A percentile compares a stretch with the other conserved stretches of the same genome.
These are phyloP conservation scores for Drosophila stalkeri DNA, from an alignment of 2,888 invertebrate species.

Conservation along the genomic window DNA sequence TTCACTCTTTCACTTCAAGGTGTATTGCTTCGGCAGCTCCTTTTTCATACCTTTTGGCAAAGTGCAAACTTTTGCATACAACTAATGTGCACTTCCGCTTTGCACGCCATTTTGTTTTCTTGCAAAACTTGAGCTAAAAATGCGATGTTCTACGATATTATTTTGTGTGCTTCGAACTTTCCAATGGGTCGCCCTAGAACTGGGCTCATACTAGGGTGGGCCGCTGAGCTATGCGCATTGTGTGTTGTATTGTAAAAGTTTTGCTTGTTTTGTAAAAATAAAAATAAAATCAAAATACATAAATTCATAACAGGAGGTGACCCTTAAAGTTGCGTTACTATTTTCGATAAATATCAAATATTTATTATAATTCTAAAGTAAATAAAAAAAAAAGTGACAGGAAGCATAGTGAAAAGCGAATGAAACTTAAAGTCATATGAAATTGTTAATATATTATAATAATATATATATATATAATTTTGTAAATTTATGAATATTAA, in stretches of 20 bases:
- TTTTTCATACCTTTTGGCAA: conserved; percentile 50
- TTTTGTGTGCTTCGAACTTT: conserved; percentile 74
- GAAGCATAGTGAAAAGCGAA: not conserved
- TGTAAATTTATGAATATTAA: too few species aligned
- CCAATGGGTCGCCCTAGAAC: conserved; percentile 21
- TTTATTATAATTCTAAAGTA: not conserved
- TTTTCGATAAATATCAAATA: conserved; percentile 12
- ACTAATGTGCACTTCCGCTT: conserved; percentile 80
- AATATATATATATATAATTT: too few species aligned
- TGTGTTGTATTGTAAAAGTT: conserved; percentile 44
- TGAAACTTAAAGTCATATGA: not conserved
- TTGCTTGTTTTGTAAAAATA: conserved; percentile 1
- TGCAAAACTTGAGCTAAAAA: conserved; percentile 65
- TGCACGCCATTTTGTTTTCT: conserved; percentile 71
- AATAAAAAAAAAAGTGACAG: not conserved
- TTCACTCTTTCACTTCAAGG: not conserved
- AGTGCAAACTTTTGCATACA: conserved; percentile 75
- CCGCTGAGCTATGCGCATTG: conserved; percentile 41
- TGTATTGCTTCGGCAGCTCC: conserved; percentile 26
- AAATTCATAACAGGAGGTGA: conserved; percentile 44
- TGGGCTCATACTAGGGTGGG: not conserved
- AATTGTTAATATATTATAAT: too few species aligned
- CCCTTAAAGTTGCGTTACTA: conserved; percentile 24
- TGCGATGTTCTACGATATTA: conserved; percentile 71
- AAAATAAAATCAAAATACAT: conserved; percentile 19